Conservation (phyloP, 2,888 invertebrate genomes). For the Agrotis exclamationis region DNA sequence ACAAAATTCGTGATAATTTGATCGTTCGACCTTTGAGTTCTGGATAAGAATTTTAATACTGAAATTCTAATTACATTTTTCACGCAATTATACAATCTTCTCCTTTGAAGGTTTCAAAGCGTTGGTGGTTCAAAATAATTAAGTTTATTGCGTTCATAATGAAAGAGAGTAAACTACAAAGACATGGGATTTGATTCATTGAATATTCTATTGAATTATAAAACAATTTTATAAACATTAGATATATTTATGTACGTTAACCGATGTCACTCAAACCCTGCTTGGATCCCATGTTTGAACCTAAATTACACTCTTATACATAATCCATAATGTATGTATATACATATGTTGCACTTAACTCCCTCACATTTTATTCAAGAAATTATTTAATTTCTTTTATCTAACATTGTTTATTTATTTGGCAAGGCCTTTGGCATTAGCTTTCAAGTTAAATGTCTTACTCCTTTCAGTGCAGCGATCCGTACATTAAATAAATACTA, state of each 20-base stretch:
- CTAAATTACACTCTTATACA: neutral
- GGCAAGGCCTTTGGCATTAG: conserved; percentile 25
- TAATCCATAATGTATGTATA: neutral
- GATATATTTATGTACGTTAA: neutral
- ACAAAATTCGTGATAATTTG: conserved; percentile 13
- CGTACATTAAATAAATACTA: conserved; percentile 23
- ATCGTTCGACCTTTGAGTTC: conserved; percentile 35
- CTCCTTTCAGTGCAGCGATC: conserved; percentile 26
- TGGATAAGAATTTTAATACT: conserved; percentile 19
- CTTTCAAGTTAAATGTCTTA: conserved; percentile 29
- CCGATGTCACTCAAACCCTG: neutral
- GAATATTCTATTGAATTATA: conserved; percentile 19
- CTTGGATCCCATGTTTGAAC: neutral
- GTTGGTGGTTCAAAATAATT: conserved; percentile 24
- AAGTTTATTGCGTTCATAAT: conserved; percentile 1
- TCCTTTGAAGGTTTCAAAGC: conserved; percentile 35
- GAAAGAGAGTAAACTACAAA: conserved; percentile 9
- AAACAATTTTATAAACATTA: neutral
- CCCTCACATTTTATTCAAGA: conserved; percentile 16
- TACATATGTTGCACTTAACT: conserved; percentile 7
- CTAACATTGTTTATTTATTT: conserved; percentile 38
- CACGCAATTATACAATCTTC: conserved; percentile 40
- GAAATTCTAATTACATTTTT: conserved; percentile 43
- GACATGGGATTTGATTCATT: conserved; percentile 9
- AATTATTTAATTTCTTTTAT: conserved; percentile 24